phyloP scores from a whole-genome alignment of 2,113 vertebrate species.

The Ibidorhyncha struthersii region DNA sequence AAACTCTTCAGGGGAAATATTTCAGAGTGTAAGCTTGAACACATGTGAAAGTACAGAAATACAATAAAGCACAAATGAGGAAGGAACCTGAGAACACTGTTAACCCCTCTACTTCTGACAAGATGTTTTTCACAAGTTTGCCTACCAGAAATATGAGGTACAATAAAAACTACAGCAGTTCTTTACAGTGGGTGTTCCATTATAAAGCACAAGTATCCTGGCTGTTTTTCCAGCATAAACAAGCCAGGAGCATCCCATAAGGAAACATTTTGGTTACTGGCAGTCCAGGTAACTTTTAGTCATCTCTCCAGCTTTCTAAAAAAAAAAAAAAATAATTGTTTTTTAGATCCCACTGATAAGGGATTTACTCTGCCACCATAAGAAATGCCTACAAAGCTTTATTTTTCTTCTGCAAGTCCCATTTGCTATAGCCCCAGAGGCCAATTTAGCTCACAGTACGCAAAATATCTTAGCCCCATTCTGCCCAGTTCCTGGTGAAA shows the following conservation, averaged over 20 bases:
- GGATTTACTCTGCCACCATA: not conserved
- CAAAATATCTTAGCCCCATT: not conserved
- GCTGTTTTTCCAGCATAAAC: not conserved
- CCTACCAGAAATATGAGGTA: not conserved
- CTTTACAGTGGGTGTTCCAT: not conserved
- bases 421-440: not conserved
- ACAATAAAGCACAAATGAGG: not conserved
- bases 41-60: not conserved
- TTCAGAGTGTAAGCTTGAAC: not conserved
- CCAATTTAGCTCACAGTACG: not conserved
- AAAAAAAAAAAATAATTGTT: rapidly evolving
- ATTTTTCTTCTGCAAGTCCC: not conserved
- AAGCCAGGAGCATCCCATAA: not conserved
- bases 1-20: not conserved
- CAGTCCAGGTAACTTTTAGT: not conserved
- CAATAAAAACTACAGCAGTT: not conserved
- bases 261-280: not conserved
- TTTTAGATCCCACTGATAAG: not conserved
- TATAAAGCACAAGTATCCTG: not conserved
- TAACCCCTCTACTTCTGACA: not conserved
- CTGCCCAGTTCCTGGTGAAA: not conserved
- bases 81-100: not conserved
- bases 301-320: not conserved
- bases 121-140: not conserved
- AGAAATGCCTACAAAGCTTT: not conserved